Percentiles rank a stretch among this genome's conserved stretches.
phyloP scores from a whole-genome alignment of 2,113 vertebrate species.

The Uria aalge region DNA sequence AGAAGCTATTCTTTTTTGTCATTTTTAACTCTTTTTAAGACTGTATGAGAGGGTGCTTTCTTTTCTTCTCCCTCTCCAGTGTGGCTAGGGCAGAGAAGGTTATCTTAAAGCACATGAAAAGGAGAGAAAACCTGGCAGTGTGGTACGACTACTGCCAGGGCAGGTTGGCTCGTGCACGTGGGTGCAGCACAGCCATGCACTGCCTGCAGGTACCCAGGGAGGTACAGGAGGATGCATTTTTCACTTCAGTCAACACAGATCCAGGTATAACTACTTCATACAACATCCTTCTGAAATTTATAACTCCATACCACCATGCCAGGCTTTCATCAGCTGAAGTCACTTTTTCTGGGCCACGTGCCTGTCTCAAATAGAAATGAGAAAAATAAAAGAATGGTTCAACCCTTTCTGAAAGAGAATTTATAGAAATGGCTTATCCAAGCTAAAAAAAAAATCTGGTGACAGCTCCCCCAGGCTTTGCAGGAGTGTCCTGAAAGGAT shows the following conservation, averaged over 20 bases:
- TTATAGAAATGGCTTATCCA: background rate
- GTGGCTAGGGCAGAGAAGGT: background rate
- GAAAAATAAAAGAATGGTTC: background rate
- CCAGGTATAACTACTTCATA: background rate
- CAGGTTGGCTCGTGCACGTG: accelerated
- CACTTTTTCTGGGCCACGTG: background rate
- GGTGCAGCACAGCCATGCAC: background rate
- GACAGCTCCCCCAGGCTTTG: background rate
- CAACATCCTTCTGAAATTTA: background rate
- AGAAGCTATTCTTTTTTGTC: background rate
- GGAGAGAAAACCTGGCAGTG: background rate
- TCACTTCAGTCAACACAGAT: background rate
- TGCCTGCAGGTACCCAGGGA: background rate
- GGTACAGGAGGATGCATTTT: background rate
- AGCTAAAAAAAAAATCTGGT: background rate
- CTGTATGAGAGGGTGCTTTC: background rate
- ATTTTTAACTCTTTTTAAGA: background rate
- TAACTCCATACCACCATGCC: background rate
- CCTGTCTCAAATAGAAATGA: background rate
- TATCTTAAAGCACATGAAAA: background rate
- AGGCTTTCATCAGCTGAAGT: background rate
- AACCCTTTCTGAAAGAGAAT: background rate
- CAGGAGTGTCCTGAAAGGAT: background rate
- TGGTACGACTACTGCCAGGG: background rate
- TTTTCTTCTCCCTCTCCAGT: background rate